Percentiles rank a stretch among this genome's conserved stretches.
Evolutionary conservation across 1,140 invertebrate species (phyloP).

Genomic region (Bombus affinis): DNA sequence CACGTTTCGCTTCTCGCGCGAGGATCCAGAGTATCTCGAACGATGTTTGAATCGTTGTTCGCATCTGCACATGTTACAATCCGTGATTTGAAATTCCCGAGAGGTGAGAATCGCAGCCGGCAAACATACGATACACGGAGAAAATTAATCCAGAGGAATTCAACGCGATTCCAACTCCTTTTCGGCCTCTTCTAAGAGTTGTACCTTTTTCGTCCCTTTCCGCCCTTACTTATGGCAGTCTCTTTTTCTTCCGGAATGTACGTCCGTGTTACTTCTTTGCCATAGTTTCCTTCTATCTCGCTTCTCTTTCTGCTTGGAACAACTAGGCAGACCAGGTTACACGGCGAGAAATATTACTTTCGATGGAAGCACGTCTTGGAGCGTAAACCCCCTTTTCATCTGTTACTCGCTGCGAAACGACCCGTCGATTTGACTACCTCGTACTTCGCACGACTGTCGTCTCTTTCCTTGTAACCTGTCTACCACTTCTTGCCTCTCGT

Average conservation of each 20-base stretch:
- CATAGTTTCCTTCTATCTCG: neutral
- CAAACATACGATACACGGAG: too few relatives aligned
- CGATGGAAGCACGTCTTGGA: slow-evolving; percentile 5
- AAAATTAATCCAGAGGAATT: too few relatives aligned
- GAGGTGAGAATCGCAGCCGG: neutral
- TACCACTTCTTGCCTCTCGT: neutral
- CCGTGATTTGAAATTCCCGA: slow-evolving; percentile 44
- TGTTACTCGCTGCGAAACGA: slow-evolving; percentile 37
- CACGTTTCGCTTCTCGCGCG: neutral
- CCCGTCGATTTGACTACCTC: slow-evolving; percentile 34
- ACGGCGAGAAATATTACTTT: slow-evolving; percentile 50
- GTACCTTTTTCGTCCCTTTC: neutral
- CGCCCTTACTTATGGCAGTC: too few relatives aligned
- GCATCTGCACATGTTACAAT: slow-evolving; percentile 16
- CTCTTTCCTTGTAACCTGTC: neutral
- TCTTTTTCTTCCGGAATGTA: neutral
- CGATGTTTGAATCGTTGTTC: neutral
- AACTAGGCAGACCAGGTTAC: neutral
- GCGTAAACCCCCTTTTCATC: slow-evolving; percentile 2
- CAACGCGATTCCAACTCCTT: too few relatives aligned
- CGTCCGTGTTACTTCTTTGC: neutral
- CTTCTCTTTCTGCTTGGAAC: neutral
- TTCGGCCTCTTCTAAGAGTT: too few relatives aligned
- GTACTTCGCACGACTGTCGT: neutral
- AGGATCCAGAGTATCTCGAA: slow-evolving; percentile 10